A percentile compares a stretch with the other conserved stretches of the same genome.
These are phyloP conservation scores for Ceratoteleas bidentatus DNA, from an alignment of 1,140 invertebrate species.

Conservation along the genomic window DNA sequence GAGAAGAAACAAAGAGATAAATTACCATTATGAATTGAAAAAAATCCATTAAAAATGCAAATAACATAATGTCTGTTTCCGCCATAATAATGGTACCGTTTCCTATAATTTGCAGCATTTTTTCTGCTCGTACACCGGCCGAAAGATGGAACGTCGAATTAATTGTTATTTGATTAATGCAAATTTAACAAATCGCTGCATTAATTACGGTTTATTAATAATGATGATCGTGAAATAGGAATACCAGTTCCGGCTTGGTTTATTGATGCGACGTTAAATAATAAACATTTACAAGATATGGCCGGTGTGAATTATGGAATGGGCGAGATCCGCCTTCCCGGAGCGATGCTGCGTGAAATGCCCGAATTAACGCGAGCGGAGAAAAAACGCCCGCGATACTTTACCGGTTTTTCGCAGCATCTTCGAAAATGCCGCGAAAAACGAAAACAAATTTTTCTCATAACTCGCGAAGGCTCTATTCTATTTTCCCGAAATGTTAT, in stretches of 20 bases:
- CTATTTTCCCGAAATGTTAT: neutral
- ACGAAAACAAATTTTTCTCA: neutral
- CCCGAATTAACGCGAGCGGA: too few species aligned
- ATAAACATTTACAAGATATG: constrained; percentile 27
- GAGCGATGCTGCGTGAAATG: neutral
- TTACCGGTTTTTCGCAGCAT: neutral
- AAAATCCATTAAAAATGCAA: too few species aligned
- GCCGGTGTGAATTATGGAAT: constrained; percentile 17
- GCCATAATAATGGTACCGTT: too few species aligned
- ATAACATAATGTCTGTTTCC: too few species aligned
- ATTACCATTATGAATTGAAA: too few species aligned
- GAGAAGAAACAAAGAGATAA: too few species aligned
- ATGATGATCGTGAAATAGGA: constrained; percentile 11
- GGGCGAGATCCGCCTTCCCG: neutral
- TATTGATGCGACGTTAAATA: constrained; percentile 27
- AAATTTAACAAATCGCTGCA: constrained; percentile 36
- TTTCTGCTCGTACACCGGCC: neutral
- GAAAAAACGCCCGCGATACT: neutral
- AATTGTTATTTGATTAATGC: constrained; percentile 34
- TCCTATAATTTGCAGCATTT: neutral
- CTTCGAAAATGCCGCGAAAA: too few species aligned
- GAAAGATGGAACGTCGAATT: constrained; percentile 1
- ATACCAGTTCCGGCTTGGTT: neutral
- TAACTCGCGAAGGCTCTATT: neutral
- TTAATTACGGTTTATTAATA: constrained; percentile 48